phyloP scores from a whole-genome alignment of 2,113 vertebrate genomes.

The Vombatus ursinus region DNA sequence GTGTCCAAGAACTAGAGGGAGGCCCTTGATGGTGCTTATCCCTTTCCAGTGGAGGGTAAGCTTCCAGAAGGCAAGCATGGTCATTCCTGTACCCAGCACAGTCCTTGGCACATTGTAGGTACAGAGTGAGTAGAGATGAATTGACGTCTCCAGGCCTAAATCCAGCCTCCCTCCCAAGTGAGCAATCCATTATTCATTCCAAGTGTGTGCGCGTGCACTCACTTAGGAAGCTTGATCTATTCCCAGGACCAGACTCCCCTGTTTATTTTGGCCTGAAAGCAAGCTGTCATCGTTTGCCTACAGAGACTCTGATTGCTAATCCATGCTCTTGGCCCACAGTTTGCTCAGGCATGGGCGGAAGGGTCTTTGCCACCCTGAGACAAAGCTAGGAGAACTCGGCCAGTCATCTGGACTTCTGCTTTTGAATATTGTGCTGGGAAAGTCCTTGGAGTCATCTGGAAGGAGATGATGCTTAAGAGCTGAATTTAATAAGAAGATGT shows the following conservation, averaged over 20 bases:
- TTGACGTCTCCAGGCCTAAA: not conserved
- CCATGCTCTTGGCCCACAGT: not conserved
- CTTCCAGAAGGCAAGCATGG: not conserved
- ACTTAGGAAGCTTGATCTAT: not conserved
- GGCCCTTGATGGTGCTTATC: not conserved
- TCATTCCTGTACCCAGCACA: not conserved
- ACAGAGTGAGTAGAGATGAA: not conserved
- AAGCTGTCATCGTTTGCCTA: not conserved
- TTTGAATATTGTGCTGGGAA: not conserved
- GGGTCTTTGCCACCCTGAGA: not conserved
- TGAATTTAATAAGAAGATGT: slow-evolving; percentile 42
- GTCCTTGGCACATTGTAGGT: not conserved
- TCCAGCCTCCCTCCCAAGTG: not conserved
- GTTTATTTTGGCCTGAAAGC: slow-evolving; percentile 35
- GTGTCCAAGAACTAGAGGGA: not conserved
- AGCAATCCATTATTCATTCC: not conserved
- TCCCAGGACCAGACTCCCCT: slow-evolving; percentile 26
- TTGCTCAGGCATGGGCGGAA: not conserved
- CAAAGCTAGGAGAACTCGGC: slow-evolving; percentile 5
- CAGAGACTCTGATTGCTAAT: not conserved
- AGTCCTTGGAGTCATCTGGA: slow-evolving; percentile 26
- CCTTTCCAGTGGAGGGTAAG: not conserved
- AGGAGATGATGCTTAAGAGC: slow-evolving; percentile 42
- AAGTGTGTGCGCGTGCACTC: not conserved
- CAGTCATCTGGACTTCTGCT: not conserved